Percentiles rank a stretch among this genome's conserved stretches.
phyloP scores from a whole-genome alignment of 1,140 invertebrate species.

The Tribolium castaneum region DNA sequence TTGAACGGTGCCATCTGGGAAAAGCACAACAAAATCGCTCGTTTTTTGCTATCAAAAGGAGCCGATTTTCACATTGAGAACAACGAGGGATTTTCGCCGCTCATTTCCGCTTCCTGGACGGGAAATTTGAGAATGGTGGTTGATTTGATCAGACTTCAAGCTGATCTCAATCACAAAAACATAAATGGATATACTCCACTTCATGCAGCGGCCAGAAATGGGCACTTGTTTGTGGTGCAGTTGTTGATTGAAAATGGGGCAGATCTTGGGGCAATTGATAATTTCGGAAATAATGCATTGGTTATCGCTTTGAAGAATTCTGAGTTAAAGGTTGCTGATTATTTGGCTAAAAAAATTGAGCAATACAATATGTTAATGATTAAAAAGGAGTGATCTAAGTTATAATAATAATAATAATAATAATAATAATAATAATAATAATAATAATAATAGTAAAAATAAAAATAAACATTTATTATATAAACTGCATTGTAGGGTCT shows the following conservation, averaged over 20 bases:
- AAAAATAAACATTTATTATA: too few relatives aligned
- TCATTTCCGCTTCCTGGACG: constrained; percentile 49
- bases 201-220: background rate
- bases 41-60: constrained; percentile 16
- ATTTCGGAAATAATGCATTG: background rate
- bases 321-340: too few relatives aligned
- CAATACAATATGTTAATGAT: too few relatives aligned
- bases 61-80: constrained; percentile 41
- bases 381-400: too few relatives aligned
- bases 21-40: constrained; percentile 54
- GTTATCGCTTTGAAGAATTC: too few relatives aligned
- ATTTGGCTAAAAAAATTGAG: too few relatives aligned
- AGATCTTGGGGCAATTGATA: background rate
- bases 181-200: background rate
- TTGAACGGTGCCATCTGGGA: constrained; percentile 64
- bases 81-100: constrained; percentile 36
- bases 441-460: too few relatives aligned
- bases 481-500: too few relatives aligned
- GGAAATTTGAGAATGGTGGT: constrained; percentile 49
- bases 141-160: constrained; percentile 48
- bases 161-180: constrained; percentile 44
- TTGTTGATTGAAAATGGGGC: background rate
- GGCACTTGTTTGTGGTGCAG: background rate
- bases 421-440: too few relatives aligned
- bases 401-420: too few relatives aligned